Evolutionary conservation across 2,113 vertebrate species (phyloP).

Genomic region (Sciurus niger): DNA sequence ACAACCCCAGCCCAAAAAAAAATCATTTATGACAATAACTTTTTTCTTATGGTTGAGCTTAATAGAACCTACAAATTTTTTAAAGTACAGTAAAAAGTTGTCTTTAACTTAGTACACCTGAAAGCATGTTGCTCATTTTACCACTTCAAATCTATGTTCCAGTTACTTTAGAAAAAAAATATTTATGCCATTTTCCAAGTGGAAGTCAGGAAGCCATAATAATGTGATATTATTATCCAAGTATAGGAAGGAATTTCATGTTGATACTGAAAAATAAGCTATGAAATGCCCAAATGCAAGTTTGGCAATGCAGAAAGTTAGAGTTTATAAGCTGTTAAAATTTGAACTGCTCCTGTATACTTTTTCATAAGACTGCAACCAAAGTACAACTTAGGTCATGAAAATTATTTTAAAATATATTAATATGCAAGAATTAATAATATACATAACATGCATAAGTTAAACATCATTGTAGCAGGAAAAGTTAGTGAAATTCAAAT

Average conservation of each 20-base stretch:
- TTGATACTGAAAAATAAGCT: slow-evolving; percentile 52
- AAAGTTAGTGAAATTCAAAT: slow-evolving; percentile 62
- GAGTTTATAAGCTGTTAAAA: slow-evolving; percentile 52
- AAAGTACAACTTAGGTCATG: slow-evolving; percentile 5
- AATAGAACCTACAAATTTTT: background rate
- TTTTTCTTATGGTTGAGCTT: slow-evolving; percentile 44
- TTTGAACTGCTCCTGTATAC: background rate
- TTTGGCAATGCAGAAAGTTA: slow-evolving; percentile 10
- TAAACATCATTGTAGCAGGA: slow-evolving; percentile 37
- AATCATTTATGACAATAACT: slow-evolving; percentile 33
- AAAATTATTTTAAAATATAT: slow-evolving; percentile 57
- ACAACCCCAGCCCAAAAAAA: background rate
- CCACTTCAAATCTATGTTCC: slow-evolving; percentile 33
- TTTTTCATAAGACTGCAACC: slow-evolving; percentile 53
- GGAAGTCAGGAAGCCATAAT: slow-evolving; percentile 49
- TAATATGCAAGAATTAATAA: slow-evolving; percentile 35
- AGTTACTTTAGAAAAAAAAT: slow-evolving; percentile 66
- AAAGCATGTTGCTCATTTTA: slow-evolving; percentile 37
- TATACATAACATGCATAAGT: slow-evolving; percentile 15
- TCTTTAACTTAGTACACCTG: background rate
- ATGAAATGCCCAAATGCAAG: slow-evolving; percentile 59
- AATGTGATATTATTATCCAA: slow-evolving; percentile 25
- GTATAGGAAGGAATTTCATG: slow-evolving; percentile 36
- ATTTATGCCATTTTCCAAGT: background rate
- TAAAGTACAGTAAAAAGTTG: slow-evolving; percentile 1